phyloP scores from a whole-genome alignment of 2,797 vertebrate species.

The Artibeus lituratus region DNA sequence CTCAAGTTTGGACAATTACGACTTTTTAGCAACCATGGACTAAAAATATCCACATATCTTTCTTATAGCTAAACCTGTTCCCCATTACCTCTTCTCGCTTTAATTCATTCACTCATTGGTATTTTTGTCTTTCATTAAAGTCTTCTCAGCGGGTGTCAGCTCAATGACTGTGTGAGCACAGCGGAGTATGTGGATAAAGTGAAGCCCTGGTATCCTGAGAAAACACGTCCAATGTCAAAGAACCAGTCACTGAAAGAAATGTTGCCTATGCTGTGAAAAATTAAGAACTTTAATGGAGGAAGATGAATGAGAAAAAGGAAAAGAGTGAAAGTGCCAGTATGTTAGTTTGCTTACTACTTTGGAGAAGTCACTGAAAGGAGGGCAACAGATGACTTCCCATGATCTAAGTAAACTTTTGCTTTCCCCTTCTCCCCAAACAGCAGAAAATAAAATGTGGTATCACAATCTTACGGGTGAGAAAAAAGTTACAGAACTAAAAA shows the following conservation, averaged over 20 bases:
- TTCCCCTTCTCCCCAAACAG: neutral
- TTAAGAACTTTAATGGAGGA: neutral
- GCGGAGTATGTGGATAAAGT: neutral
- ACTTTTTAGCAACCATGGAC: neutral
- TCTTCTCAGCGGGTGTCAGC: neutral
- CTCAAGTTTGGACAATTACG: neutral
- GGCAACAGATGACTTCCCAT: neutral
- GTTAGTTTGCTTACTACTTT: neutral
- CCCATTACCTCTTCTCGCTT: neutral
- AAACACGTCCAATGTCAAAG: neutral
- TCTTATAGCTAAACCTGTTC: neutral
- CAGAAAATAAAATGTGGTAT: neutral
- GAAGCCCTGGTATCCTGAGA: neutral
- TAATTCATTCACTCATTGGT: neutral
- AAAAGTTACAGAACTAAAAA: neutral
- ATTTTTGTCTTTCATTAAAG: slow-evolving; percentile 14
- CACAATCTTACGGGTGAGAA: neutral
- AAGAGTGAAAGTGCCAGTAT: neutral
- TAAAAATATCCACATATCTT: neutral
- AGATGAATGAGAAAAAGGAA: neutral
- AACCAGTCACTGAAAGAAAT: neutral
- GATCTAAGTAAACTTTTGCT: neutral
- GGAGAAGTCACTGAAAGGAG: neutral
- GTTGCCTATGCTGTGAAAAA: neutral
- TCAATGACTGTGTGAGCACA: neutral